Conservation (phyloP, 2,888 invertebrate species). For the Chloromyia formosa region DNA sequence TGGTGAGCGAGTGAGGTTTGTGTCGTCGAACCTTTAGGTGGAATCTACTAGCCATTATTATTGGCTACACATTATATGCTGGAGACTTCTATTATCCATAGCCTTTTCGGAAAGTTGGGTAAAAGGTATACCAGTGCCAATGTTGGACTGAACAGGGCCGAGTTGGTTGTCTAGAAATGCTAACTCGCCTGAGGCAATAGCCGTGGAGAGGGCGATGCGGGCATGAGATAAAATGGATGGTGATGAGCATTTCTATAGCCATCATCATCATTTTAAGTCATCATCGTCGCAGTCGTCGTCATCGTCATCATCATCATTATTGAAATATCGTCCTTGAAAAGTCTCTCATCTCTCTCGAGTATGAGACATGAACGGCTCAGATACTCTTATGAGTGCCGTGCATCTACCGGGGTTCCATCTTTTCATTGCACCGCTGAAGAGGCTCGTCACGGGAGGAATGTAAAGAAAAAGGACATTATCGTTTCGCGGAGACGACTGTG, state of each 20-base stretch:
- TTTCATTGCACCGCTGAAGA: not conserved
- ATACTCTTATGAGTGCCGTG: not conserved
- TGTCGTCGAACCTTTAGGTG: not conserved
- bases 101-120: not conserved
- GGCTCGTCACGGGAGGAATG: not conserved
- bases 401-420: not conserved
- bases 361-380: not conserved
- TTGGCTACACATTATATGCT: conserved; percentile 39
- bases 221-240: not conserved
- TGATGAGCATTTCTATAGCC: conserved; percentile 13
- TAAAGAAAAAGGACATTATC: conserved; percentile 25
- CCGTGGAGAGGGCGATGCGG: not conserved
- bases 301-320: conserved; percentile 48
- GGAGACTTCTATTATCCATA: not conserved
- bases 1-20: no score
- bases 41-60: conserved; percentile 47
- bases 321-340: conserved; percentile 47
- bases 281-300: conserved; percentile 46
- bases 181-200: not conserved
- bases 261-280: conserved; percentile 47
- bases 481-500: not conserved
- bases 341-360: not conserved
- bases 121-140: not conserved
- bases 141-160: not conserved
- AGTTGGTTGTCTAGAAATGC: not conserved